Conservation (phyloP, 2,888 invertebrate species). For the Brachyopa scutellaris region DNA sequence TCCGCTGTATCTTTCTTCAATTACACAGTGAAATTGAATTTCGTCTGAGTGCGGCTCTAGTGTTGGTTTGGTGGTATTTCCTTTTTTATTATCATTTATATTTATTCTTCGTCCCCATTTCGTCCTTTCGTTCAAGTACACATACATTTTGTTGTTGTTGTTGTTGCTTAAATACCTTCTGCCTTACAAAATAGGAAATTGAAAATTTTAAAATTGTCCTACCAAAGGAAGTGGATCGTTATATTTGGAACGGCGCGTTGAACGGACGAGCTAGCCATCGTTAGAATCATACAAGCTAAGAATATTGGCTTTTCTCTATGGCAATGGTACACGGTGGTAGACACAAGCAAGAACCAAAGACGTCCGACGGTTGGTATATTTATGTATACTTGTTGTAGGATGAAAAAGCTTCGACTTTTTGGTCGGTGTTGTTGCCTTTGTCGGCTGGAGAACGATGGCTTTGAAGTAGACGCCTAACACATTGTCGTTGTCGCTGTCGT, state of each 20-base stretch:
- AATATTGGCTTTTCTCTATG: not conserved
- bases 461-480: too few relatives aligned
- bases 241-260: slow-evolving; percentile 24
- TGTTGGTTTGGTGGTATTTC: slow-evolving; percentile 54
- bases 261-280: slow-evolving; percentile 6
- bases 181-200: slow-evolving; percentile 59
- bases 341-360: too few relatives aligned
- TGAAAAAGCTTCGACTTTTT: too few relatives aligned
- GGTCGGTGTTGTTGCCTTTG: too few relatives aligned
- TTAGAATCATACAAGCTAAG: slow-evolving; percentile 11
- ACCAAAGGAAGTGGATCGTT: slow-evolving; percentile 45
- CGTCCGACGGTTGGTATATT: too few relatives aligned
- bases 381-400: too few relatives aligned
- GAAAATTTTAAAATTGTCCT: slow-evolving; percentile 68
- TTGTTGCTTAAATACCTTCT: slow-evolving; percentile 36
- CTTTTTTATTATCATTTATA: slow-evolving; percentile 62
- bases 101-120: slow-evolving; percentile 31
- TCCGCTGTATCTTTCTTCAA: too few relatives aligned
- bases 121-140: slow-evolving; percentile 18
- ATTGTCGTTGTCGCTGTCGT: too few relatives aligned
- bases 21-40: slow-evolving; percentile 69
- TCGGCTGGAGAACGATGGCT: too few relatives aligned
- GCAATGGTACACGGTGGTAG: too few relatives aligned
- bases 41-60: slow-evolving; percentile 55
- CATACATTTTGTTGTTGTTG: slow-evolving; percentile 5